These are phyloP conservation scores for Ceyx margarethae DNA, from an alignment of 2,113 vertebrate genomes.

Conservation along the genomic window DNA sequence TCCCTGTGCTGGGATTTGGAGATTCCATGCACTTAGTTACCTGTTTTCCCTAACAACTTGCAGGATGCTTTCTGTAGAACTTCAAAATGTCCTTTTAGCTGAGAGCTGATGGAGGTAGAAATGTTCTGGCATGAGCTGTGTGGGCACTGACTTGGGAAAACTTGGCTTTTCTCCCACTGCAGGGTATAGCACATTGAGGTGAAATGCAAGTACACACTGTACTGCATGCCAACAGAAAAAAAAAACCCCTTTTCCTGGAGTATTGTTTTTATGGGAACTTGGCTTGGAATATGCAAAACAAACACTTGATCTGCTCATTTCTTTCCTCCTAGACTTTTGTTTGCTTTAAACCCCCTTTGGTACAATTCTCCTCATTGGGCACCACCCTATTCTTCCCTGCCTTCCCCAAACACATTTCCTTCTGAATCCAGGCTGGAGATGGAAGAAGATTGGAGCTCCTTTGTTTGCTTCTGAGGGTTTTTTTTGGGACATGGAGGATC, in stretches of 20 bases:
- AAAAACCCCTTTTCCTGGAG: not conserved
- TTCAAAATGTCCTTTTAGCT: not conserved
- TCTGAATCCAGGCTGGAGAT: not conserved
- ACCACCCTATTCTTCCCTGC: not conserved
- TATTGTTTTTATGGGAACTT: not conserved
- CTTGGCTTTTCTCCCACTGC: not conserved
- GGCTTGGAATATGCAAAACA: not conserved
- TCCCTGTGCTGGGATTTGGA: not conserved
- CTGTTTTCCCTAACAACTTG: not conserved
- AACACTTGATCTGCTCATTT: not conserved
- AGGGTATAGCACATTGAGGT: not conserved
- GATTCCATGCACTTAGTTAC: not conserved
- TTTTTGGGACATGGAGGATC: not conserved
- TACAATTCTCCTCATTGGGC: rapidly evolving
- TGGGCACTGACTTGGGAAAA: not conserved
- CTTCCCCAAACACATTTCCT: not conserved
- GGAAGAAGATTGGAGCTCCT: not conserved
- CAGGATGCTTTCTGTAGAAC: not conserved
- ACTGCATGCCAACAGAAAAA: not conserved
- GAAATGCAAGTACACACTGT: not conserved
- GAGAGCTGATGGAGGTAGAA: not conserved
- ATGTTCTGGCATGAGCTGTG: not conserved
- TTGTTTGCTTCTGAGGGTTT: not conserved
- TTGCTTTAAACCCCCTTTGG: not conserved
- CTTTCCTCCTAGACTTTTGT: not conserved